Percentiles rank a stretch among this genome's conserved stretches.
Conservation (phyloP, 2,113 vertebrate species). For the Eleginops maclovinus region DNA sequence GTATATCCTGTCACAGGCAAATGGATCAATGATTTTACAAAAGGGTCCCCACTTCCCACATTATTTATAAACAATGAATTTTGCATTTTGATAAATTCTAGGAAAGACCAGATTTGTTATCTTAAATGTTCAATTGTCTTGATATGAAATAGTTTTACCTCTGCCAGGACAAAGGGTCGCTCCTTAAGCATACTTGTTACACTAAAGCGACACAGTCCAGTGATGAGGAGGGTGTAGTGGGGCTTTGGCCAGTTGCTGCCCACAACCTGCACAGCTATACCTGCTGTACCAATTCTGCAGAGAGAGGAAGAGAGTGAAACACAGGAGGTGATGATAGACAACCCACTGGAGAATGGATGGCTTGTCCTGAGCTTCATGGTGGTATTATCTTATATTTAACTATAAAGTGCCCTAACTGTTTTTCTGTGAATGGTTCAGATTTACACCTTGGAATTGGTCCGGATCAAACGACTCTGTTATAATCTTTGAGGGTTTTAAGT, state of each 20-base stretch:
- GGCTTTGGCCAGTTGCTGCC: constrained; percentile 99
- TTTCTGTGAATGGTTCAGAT: not conserved
- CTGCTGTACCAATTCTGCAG: constrained; percentile 93
- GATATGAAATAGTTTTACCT: constrained; percentile 81
- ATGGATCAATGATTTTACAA: not conserved
- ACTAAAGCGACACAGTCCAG: constrained; percentile 93
- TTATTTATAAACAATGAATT: not conserved
- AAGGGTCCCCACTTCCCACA: not conserved
- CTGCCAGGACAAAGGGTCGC: constrained; percentile 90
- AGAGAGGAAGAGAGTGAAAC: not conserved
- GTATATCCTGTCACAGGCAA: too few relatives aligned
- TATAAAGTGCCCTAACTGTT: not conserved
- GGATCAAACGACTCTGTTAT: not conserved
- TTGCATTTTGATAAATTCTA: too few relatives aligned
- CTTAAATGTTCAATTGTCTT: not conserved
- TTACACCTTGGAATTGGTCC: not conserved
- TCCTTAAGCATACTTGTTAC: constrained; percentile 89
- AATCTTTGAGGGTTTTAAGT: not conserved
- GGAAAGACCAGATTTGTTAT: not conserved
- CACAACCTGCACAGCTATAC: constrained; percentile 94
- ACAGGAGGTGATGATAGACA: not conserved
- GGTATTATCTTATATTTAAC: not conserved
- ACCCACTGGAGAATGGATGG: not conserved
- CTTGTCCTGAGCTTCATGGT: not conserved
- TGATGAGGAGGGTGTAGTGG: constrained; percentile 94